phyloP scores from a whole-genome alignment of 37 sponge, comb jelly and placozoan genomes.

The Amphimedon queenslandica region DNA sequence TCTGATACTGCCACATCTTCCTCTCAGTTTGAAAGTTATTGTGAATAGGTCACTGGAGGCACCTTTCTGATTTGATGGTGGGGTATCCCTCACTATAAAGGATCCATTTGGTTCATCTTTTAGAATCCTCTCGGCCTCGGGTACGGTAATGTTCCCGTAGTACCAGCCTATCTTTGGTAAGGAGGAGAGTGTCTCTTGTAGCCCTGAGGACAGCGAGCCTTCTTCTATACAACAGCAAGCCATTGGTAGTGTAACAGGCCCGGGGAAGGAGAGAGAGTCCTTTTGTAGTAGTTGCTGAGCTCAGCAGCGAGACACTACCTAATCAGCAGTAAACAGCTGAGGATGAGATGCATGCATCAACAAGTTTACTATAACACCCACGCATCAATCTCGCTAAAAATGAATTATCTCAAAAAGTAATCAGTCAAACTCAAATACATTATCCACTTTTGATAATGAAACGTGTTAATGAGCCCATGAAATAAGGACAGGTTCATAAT shows the following conservation, averaged over 20 bases:
- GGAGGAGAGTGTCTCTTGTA: conserved; percentile 33
- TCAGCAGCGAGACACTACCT: too few species aligned
- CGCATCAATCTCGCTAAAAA: too few species aligned
- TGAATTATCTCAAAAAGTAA: too few species aligned
- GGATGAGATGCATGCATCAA: too few species aligned
- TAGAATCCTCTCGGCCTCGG: conserved; percentile 60
- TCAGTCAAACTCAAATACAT: too few species aligned
- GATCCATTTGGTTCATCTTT: conserved; percentile 59
- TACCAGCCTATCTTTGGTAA: conserved; percentile 56
- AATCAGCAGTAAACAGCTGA: too few species aligned
- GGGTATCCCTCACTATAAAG: conserved; percentile 66
- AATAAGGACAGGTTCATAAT: too few species aligned
- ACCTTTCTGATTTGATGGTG: conserved; percentile 17
- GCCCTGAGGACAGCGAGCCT: conserved; percentile 8
- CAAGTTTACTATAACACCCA: too few species aligned
- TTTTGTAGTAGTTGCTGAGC: too few species aligned
- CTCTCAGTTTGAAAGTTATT: conserved; percentile 65
- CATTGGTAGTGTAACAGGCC: conserved; percentile 5
- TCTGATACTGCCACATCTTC: conserved; percentile 55
- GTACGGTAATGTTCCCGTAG: conserved; percentile 51
- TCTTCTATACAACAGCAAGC: background rate
- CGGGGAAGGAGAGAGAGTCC: too few species aligned
- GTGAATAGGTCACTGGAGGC: conserved; percentile 40
- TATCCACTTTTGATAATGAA: too few species aligned
- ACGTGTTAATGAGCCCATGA: too few species aligned